Evolutionary conservation across 1,140 invertebrate species (phyloP), one percentile per base, ranked within the genome.

Genomic region (Centruroides sculpturatus): DNA sequence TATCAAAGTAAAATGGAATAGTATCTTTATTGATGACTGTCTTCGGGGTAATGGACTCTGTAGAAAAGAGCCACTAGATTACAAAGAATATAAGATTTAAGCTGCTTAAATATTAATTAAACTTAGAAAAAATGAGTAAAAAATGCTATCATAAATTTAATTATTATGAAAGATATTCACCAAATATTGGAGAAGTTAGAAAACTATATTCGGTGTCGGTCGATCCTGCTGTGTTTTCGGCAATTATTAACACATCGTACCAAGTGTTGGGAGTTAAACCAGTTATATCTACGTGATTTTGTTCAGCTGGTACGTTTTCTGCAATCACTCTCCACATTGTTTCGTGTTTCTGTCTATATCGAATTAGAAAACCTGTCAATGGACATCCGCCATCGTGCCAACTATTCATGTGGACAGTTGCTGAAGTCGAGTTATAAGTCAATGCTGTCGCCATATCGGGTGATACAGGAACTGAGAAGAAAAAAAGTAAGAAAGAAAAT

Each of bases 301-400:
- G 50, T n/a, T 60, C 56, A 10, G 55, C 10, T 8, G 65, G 55
- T 4, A 66, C 48, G 0, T 58, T 51, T 10, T 56, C 59, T 34
- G 61, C 65, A 9, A 61, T 56, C 11, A 69, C 34, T 8, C 64
- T 70, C 71, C 71, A 73, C 12, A 69, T 66, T 11, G 51, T 56
- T 47, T 63, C 56, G 36, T 62, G 54, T 12, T 66, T 57, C n/a
- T 61, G 59, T 41, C 74, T 71, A 58, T 77, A 77, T 12, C 72
- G 72, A 9, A 81, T 71, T 47, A 75, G 73, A 65, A 78, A 81
- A 51, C 75, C 76, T 5, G 68, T 69, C 51, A 83, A 77, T 5
- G 78, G 75, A 69, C 81, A 83, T 7, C 76, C 77, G n/a, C 75
- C 73, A 53, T 75, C 75, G 47, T 76, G 72, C 79, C 80, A 82